Evolutionary conservation across 2,797 vertebrate species (phyloP).

Genomic region (Scleropages formosus): DNA sequence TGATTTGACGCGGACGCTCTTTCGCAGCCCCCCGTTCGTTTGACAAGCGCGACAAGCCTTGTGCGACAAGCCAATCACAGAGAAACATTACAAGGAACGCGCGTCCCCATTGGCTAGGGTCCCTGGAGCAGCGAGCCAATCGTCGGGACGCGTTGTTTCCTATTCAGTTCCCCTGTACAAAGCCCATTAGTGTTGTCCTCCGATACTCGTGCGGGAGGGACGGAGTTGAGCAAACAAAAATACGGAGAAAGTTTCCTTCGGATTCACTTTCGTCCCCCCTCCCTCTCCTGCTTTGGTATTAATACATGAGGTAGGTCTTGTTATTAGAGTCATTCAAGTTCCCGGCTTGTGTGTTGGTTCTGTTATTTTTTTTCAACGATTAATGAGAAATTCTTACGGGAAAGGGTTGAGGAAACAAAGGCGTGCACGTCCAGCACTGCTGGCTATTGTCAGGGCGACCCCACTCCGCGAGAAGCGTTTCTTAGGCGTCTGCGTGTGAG

Average conservation of each 20-base stretch:
- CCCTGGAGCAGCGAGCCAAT: constrained; percentile 42
- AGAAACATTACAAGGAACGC: constrained; percentile 11
- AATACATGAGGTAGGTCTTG: constrained; percentile 15
- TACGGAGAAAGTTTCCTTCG: constrained; percentile 39
- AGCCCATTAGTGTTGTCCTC: constrained; percentile 46
- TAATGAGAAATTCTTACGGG: constrained; percentile 19
- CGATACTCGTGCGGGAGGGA: constrained; percentile 27
- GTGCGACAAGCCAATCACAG: constrained; percentile 44
- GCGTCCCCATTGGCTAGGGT: constrained; percentile 45
- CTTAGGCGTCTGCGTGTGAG: neutral
- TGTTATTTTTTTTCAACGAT: neutral
- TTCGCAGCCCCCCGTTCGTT: constrained; percentile 29
- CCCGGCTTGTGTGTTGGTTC: neutral
- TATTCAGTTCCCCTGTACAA: constrained; percentile 50
- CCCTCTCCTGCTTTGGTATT: constrained; percentile 15
- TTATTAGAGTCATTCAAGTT: constrained; percentile 9
- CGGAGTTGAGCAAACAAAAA: constrained; percentile 31
- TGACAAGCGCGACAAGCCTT: constrained; percentile 6
- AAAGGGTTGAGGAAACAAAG: constrained; percentile 55
- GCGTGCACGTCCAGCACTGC: constrained; percentile 45
- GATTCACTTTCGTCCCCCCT: constrained; percentile 13
- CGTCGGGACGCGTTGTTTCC: constrained; percentile 39
- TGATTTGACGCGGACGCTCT: constrained; percentile 15
- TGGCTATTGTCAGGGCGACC: constrained; percentile 46
- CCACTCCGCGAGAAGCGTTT: constrained; percentile 28